Percentiles rank a stretch among this genome's conserved stretches.
Evolutionary conservation across 2,888 invertebrate genomes (phyloP).

Genomic region (Tetragonisca angustula): DNA sequence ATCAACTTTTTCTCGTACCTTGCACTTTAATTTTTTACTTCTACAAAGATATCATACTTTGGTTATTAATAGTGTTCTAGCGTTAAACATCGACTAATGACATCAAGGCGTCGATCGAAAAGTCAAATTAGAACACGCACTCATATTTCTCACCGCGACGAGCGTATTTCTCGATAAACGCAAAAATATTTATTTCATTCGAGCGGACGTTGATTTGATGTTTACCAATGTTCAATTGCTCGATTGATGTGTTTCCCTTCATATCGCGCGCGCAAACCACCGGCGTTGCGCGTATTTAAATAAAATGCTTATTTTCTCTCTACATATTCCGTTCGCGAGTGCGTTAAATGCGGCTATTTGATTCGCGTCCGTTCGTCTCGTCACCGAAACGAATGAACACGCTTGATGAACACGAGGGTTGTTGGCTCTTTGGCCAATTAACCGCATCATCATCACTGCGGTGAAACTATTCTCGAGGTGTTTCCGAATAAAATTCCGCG

Average conservation of each 20-base stretch:
- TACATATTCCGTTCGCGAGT: not conserved
- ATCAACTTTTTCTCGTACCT: no score
- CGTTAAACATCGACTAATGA: no score
- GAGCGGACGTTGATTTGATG: not conserved
- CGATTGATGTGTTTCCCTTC: not conserved
- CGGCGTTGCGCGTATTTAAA: not conserved
- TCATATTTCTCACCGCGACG: not conserved
- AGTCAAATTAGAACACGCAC: no score
- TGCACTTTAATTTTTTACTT: no score
- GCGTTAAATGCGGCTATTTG: not conserved
- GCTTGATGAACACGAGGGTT: not conserved
- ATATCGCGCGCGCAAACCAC: not conserved
- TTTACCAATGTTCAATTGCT: not conserved
- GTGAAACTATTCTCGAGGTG: not conserved
- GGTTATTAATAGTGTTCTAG: no score
- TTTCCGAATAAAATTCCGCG: not conserved
- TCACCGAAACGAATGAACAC: not conserved
- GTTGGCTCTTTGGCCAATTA: not conserved
- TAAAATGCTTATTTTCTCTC: not conserved
- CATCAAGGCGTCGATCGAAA: no score
- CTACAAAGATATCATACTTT: no score
- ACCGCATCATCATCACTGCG: not conserved
- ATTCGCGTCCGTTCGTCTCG: no score
- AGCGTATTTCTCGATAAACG: not conserved
- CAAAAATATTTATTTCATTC: slow-evolving; percentile 26